A percentile compares a stretch with the other conserved stretches of the same genome.
Conservation (phyloP, 92 coral and sea anemone species). For the Metridium senile region DNA sequence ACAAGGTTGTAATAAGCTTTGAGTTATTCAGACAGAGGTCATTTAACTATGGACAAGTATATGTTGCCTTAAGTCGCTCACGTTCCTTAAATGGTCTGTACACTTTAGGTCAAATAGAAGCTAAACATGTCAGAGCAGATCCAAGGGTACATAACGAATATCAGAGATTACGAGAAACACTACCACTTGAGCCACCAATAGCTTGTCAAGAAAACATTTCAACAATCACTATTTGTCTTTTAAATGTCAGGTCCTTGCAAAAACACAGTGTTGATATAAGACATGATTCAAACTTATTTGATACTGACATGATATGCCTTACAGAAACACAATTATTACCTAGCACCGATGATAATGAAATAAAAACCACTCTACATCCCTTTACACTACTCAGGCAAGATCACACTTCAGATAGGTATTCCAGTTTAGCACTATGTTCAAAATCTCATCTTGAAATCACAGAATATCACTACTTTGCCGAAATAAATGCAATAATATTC, state of each 20-base stretch:
- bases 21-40: constrained; percentile 29
- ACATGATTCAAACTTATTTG: constrained; percentile 31
- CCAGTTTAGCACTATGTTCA: constrained; percentile 56
- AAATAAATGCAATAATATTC: constrained; percentile 40
- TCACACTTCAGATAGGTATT: constrained; percentile 51
- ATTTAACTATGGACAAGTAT: background rate
- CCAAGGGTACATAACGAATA: constrained; percentile 5
- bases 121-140: constrained; percentile 5
- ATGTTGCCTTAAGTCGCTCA: constrained; percentile 71
- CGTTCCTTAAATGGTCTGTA: constrained; percentile 49
- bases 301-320: constrained; percentile 31
- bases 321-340: background rate
- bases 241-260: constrained; percentile 6
- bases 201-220: constrained; percentile 41
- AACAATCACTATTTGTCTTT: background rate
- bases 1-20: constrained; percentile 51
- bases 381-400: constrained; percentile 43
- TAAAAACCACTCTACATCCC: constrained; percentile 32
- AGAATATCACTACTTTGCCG: constrained; percentile 37
- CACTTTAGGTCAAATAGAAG: constrained; percentile 35
- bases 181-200: constrained; percentile 15
- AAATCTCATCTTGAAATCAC: constrained; percentile 21
- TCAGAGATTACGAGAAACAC: constrained; percentile 17
- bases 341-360: constrained; percentile 16
- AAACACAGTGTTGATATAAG: constrained; percentile 68